Conservation (phyloP, 2,888 invertebrate species). For the Platycheirus albimanus region DNA sequence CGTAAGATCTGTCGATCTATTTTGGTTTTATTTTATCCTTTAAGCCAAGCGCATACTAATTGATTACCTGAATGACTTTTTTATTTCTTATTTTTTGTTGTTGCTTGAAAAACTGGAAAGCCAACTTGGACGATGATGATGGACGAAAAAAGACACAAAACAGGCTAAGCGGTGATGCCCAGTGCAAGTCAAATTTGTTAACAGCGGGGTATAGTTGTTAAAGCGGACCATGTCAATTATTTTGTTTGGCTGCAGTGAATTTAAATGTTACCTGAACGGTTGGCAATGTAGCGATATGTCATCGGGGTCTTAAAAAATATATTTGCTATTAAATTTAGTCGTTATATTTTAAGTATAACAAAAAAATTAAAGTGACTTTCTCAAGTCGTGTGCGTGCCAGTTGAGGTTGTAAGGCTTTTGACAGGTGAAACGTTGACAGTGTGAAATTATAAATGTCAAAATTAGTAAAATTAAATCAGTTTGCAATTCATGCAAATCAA, state of each 20-base stretch:
- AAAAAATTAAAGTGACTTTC: too few relatives aligned
- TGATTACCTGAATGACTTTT: conserved; percentile 59
- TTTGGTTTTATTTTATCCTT: conserved; percentile 55
- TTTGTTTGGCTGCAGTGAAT: conserved; percentile 17
- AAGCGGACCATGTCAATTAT: conserved; percentile 20
- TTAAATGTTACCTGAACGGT: conserved; percentile 13
- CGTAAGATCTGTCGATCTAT: conserved; percentile 64
- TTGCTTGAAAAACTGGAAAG: conserved; percentile 20
- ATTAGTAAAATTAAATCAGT: too few relatives aligned
- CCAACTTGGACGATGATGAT: conserved; percentile 8
- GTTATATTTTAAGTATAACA: not conserved
- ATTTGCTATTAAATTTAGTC: not conserved
- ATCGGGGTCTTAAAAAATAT: not conserved
- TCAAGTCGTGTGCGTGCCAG: too few relatives aligned
- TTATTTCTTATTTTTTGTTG: conserved; percentile 18
- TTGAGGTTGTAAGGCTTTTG: not conserved
- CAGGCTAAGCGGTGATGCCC: not conserved
- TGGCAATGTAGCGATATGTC: not conserved
- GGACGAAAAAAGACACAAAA: not conserved
- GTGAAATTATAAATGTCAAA: not conserved
- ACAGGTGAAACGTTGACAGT: too few relatives aligned
- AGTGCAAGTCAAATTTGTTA: not conserved
- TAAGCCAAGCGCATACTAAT: conserved; percentile 66
- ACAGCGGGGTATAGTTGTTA: not conserved
- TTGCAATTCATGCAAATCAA: too few relatives aligned